phyloP scores from a whole-genome alignment of 2,888 invertebrate species.

The Eustalomyia histrio region DNA sequence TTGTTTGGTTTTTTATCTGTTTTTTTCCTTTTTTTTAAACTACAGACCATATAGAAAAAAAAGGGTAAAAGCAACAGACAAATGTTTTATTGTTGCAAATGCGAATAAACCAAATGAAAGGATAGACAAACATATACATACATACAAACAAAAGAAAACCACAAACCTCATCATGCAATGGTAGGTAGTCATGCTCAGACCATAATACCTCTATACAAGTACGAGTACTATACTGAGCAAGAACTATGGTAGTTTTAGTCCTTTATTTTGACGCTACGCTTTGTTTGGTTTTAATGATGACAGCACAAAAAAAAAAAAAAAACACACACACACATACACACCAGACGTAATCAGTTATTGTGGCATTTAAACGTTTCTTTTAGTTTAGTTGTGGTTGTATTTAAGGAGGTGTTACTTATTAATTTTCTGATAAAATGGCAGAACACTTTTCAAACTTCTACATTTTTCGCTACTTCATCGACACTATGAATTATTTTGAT shows the following conservation, averaged over 20 bases:
- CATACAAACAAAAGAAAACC: constrained; percentile 9
- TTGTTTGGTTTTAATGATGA: background rate
- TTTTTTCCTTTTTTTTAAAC: background rate
- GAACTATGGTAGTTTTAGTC: background rate
- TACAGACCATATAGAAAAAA: background rate
- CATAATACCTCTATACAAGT: background rate
- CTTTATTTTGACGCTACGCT: background rate
- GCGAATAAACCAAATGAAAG: background rate
- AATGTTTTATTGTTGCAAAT: constrained; percentile 4
- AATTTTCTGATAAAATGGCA: too few species aligned
- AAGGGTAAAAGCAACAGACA: constrained; percentile 4
- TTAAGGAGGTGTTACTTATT: background rate
- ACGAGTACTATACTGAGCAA: background rate
- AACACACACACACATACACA: background rate
- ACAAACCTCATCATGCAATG: background rate
- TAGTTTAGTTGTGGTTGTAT: background rate
- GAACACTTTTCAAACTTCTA: too few species aligned
- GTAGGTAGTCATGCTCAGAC: background rate
- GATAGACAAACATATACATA: background rate
- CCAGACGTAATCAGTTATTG: constrained; percentile 1
- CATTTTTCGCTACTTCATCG: too few species aligned
- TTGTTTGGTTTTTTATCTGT: constrained; percentile 1
- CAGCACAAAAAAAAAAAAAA: background rate
- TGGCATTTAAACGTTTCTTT: constrained; percentile 6
- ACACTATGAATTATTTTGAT: too few species aligned